Evolutionary conservation across 2,113 vertebrate genomes (phyloP).

Genomic region (Phrynosoma blainvillii): DNA sequence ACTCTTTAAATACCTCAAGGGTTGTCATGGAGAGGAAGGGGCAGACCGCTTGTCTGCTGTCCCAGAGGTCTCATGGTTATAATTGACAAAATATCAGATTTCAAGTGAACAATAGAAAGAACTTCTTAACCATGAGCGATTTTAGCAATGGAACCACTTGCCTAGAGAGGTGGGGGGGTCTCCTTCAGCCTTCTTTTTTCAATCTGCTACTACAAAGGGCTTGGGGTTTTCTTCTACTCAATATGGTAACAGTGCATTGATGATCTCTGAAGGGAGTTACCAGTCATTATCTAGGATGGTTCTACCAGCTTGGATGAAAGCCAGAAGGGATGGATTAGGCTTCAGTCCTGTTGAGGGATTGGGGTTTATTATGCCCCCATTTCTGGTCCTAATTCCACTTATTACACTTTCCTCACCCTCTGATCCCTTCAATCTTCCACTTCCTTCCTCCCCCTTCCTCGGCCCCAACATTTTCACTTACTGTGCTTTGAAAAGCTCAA

Average conservation of each 20-base stretch:
- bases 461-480: conserved; percentile 58
- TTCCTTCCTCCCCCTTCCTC: not conserved
- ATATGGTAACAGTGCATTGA: accelerated
- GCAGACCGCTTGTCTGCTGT: too few relatives aligned
- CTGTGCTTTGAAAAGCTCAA: conserved; percentile 47
- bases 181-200: not conserved
- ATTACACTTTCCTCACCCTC: conserved; percentile 37
- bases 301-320: not conserved
- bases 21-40: too few relatives aligned
- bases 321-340: not conserved
- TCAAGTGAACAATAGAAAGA: too few relatives aligned
- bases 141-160: too few relatives aligned
- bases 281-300: accelerated
- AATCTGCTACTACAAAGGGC: accelerated
- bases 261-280: not conserved
- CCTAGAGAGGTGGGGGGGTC: not conserved
- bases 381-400: conserved; percentile 34
- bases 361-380: not conserved
- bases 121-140: too few relatives aligned
- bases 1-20: too few relatives aligned
- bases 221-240: accelerated
- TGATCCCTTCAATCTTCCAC: not conserved
- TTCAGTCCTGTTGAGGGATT: not conserved
- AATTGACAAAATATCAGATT: too few relatives aligned
- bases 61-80: too few relatives aligned